A percentile compares a stretch with the other conserved stretches of the same genome.
phyloP scores from a whole-genome alignment of 1,140 invertebrate species.

The Paraescarpia echinospica region DNA sequence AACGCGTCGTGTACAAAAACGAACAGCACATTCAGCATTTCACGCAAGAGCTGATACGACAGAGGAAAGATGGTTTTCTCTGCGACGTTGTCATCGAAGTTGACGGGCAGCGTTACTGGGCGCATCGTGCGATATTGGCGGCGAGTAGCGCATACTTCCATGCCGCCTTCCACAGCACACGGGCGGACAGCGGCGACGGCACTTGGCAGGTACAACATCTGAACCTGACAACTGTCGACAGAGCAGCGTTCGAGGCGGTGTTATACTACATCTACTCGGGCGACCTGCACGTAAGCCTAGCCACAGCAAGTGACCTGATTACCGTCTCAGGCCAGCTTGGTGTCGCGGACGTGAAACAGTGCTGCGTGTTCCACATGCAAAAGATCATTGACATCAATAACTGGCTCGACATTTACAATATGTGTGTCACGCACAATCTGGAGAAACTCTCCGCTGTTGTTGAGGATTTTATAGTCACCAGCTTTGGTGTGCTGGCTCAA shows the following conservation, averaged over 20 bases:
- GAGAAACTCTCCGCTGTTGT: neutral
- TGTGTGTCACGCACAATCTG: neutral
- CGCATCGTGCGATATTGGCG: neutral
- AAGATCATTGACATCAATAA: slow-evolving; percentile 12
- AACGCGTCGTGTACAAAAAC: neutral
- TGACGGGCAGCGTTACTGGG: neutral
- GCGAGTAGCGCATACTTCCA: neutral
- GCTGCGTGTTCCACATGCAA: neutral
- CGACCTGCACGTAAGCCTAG: neutral
- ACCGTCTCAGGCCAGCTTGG: neutral
- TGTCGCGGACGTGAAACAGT: neutral
- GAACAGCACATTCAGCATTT: neutral
- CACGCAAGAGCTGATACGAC: neutral
- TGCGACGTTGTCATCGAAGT: neutral
- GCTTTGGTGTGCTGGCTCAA: neutral
- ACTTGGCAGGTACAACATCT: neutral
- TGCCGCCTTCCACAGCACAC: neutral
- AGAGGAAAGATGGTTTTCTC: neutral
- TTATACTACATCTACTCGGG: slow-evolving; percentile 7
- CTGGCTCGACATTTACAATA: neutral
- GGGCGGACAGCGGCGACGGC: neutral
- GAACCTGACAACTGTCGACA: neutral
- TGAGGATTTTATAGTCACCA: neutral
- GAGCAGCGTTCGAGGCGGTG: neutral
- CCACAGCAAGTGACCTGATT: slow-evolving; percentile 7